A percentile compares a stretch with the other conserved stretches of the same genome.
Evolutionary conservation across 2,113 vertebrate genomes (phyloP).

Genomic region (Vulpes vulpes): DNA sequence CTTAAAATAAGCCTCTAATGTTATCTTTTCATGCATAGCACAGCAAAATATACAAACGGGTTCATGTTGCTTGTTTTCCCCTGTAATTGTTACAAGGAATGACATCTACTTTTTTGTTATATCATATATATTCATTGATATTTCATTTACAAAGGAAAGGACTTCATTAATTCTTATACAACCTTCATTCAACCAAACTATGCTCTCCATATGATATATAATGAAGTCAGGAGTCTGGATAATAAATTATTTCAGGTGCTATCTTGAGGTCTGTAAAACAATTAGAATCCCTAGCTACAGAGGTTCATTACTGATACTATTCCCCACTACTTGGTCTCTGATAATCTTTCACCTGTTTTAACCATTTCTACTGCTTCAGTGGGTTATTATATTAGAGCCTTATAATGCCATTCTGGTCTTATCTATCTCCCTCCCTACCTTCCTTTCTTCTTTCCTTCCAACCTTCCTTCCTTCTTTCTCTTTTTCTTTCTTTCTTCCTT

Average conservation of each 20-base stretch:
- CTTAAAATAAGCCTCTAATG: neutral
- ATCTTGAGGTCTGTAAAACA: neutral
- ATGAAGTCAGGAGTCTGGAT: neutral
- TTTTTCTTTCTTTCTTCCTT: neutral
- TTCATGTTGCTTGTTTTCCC: neutral
- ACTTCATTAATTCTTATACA: neutral
- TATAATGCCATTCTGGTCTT: neutral
- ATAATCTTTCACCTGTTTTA: neutral
- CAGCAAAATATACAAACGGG: neutral
- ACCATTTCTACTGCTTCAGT: neutral
- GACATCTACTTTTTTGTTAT: neutral
- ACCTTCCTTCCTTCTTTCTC: neutral
- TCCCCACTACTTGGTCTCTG: neutral
- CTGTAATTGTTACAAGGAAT: neutral
- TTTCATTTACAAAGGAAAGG: neutral
- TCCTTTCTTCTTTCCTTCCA: too few relatives aligned
- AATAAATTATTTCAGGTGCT: neutral
- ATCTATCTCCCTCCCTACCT: accelerated
- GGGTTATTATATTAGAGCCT: neutral
- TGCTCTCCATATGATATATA: too few relatives aligned
- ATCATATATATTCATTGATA: neutral
- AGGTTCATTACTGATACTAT: neutral
- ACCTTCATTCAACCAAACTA: neutral
- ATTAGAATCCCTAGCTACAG: accelerated
- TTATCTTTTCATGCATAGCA: neutral